Evolutionary conservation across 2,113 vertebrate genomes (phyloP).

Genomic region (Corvus moneduloides): DNA sequence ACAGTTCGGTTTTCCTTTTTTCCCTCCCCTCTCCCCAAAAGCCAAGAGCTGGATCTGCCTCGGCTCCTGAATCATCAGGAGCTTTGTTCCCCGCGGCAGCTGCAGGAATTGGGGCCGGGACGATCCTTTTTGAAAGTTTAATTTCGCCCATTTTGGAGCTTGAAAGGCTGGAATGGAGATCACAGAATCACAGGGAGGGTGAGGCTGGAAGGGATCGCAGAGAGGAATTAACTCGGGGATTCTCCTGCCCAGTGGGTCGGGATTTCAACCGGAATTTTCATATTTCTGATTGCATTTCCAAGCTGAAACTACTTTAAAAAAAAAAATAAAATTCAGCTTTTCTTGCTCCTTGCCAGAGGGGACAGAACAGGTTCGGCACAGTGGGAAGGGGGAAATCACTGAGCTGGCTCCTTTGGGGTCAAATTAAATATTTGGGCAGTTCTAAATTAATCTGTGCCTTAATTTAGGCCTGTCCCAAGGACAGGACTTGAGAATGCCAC

Average conservation of each 20-base stretch:
- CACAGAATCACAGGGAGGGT: background rate
- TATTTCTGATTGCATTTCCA: background rate
- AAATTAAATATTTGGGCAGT: background rate
- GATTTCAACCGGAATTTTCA: background rate
- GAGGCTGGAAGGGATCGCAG: background rate
- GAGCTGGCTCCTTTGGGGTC: background rate
- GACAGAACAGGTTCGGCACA: too few relatives aligned
- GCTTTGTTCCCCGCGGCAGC: slow-evolving; percentile 7
- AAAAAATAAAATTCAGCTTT: too few relatives aligned
- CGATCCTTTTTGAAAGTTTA: background rate
- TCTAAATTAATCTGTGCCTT: background rate
- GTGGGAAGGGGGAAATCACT: background rate
- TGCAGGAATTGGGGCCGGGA: background rate
- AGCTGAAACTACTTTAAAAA: too few relatives aligned
- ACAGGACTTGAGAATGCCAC: too few relatives aligned
- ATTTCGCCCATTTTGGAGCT: background rate
- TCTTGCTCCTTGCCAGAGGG: too few relatives aligned
- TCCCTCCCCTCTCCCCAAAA: background rate
- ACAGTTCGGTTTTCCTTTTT: background rate
- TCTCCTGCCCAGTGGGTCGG: background rate
- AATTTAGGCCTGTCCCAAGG: too few relatives aligned
- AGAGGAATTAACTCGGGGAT: background rate
- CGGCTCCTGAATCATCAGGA: background rate
- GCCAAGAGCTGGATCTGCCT: background rate
- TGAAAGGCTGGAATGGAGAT: background rate